Base-by-base conservation (phyloP, 2,888 invertebrate genomes). In the Cylindroiulus punctatus region DNA sequence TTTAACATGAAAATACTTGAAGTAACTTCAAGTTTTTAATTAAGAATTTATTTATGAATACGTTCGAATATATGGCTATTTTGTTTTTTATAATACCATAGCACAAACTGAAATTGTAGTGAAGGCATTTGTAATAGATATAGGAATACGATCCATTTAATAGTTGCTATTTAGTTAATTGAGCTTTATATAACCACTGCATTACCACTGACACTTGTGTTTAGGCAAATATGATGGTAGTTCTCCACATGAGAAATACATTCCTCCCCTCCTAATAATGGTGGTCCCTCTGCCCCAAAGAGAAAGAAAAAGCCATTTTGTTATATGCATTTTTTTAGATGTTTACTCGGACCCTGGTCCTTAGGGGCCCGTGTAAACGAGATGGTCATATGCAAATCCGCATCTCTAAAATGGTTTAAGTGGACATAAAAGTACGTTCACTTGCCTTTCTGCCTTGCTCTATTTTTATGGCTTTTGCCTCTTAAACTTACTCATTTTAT, bases 371-470 rank as follows among this genome's bases (percentile, higher is more conserved):
- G 22, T 57, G 57, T 22, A 57, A 57, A 57, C 57, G 57, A 57
- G 57, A 57, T 57, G 57, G 57, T 57, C 57, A 57, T 57, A 57
- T 57, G 57, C 57, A 57, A 57, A 57, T 57, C 57, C 57, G 57
- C 57, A 57, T 57, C 57, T 57, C 57, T 57, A 57, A 57, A 57
- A 57, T 57, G 57, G 57, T 22, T 57, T 57, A 57, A 57, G 57
- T 57, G 57, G 57, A 57, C 57, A 57, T 57, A 57, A 57, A 57
- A 57, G 57, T 57, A 57, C 57, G 57, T 22, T 57, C 57, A 22
- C 57, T 57, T 57, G 57, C 57, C n/a, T 57, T 57, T 57, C 57
- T 57, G 57, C 57, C 57, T 57, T 57, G 57, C 22, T 57, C 22
- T 57, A 57, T 57, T 57, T 42, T 57, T 57, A 57, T 57, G 19